Evolutionary conservation across 2,888 invertebrate species (phyloP).

Genomic region (Autographa pulchrina): DNA sequence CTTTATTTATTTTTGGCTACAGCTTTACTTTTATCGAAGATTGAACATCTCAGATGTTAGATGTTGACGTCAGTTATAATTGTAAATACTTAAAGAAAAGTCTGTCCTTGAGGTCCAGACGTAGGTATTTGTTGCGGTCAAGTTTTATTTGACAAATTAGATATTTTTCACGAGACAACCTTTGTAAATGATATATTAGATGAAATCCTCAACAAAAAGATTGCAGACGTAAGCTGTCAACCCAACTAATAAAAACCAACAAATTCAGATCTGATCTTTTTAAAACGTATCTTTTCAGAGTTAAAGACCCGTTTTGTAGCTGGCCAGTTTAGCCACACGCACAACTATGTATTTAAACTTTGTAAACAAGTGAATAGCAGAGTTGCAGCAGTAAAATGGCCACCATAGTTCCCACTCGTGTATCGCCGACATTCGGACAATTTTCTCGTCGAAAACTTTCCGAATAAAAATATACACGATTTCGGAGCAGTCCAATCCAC

Average conservation of each 20-base stretch:
- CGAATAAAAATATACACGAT: slow-evolving; percentile 59
- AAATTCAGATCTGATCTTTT: neutral
- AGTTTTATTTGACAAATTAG: neutral
- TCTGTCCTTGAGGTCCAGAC: neutral
- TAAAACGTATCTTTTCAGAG: neutral
- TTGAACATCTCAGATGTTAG: neutral
- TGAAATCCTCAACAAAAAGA: neutral
- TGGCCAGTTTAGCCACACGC: neutral
- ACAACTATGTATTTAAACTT: slow-evolving; percentile 11
- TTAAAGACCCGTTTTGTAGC: neutral
- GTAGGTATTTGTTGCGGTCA: neutral
- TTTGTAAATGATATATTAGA: neutral
- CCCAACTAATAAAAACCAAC: too few species aligned
- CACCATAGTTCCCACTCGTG: slow-evolving; percentile 18
- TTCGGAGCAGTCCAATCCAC: slow-evolving; percentile 55
- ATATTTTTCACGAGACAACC: neutral
- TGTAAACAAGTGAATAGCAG: slow-evolving; percentile 34
- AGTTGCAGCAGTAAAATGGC: slow-evolving; percentile 23
- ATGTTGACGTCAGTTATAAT: neutral
- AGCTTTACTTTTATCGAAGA: neutral
- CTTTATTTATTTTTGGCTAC: neutral
- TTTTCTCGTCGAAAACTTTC: slow-evolving; percentile 56
- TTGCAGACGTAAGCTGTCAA: too few species aligned
- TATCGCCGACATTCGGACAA: slow-evolving; percentile 48
- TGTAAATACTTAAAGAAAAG: neutral